phyloP scores from a whole-genome alignment of 1,140 invertebrate species.

The Callitettix versicolor region DNA sequence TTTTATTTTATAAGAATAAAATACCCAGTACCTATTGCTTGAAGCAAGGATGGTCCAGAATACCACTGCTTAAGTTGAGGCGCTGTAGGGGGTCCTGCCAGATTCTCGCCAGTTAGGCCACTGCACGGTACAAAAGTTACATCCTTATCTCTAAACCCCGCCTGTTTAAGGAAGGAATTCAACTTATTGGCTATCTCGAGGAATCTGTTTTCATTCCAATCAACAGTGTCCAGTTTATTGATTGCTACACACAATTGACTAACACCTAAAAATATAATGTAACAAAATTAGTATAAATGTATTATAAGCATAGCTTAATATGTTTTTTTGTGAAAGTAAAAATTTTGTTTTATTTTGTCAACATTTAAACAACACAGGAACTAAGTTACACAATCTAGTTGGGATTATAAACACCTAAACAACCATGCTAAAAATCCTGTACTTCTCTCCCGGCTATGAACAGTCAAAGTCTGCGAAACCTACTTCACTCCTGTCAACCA shows the following conservation, averaged over 20 bases:
- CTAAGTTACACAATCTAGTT: too few species aligned
- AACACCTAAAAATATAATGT: slow-evolving; percentile 47
- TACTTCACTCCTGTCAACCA: too few species aligned
- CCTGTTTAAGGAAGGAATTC: slow-evolving; percentile 81
- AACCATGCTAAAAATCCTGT: too few species aligned
- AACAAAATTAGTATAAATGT: background rate
- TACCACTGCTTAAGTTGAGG: slow-evolving; percentile 70
- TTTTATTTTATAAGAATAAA: too few species aligned
- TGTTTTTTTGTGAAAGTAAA: too few species aligned
- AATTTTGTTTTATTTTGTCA: too few species aligned
- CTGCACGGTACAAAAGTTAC: slow-evolving; percentile 91
- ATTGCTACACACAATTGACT: slow-evolving; percentile 75
- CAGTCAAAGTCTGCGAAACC: too few species aligned
- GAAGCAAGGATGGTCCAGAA: slow-evolving; percentile 64
- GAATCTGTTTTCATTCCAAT: slow-evolving; percentile 72
- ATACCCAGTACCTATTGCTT: slow-evolving; percentile 59
- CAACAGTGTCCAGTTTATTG: slow-evolving; percentile 74
- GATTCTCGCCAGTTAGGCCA: slow-evolving; percentile 88
- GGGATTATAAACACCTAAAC: too few species aligned
- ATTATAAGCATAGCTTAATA: too few species aligned
- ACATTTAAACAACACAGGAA: too few species aligned
- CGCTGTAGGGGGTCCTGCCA: slow-evolving; percentile 58
- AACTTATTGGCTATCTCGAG: slow-evolving; percentile 79
- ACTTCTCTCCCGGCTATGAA: too few species aligned
- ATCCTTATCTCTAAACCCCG: slow-evolving; percentile 84